These are phyloP conservation scores for Desmophyllum pertusum DNA, from an alignment of 92 coral and sea anemone species.

Conservation along the genomic window DNA sequence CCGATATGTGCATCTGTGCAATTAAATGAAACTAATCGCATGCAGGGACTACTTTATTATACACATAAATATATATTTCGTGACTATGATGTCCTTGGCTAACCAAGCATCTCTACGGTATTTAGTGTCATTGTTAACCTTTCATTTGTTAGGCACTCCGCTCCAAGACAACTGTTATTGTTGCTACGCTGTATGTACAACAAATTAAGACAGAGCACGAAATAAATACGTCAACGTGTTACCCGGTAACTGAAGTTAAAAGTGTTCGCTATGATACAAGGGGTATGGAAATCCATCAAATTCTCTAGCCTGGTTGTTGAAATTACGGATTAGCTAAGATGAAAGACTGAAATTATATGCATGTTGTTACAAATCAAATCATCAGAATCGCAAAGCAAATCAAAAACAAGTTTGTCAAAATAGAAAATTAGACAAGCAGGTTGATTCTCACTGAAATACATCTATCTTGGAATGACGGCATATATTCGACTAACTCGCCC, in stretches of 20 bases:
- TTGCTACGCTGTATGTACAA: constrained; percentile 7
- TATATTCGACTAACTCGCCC: too few relatives aligned
- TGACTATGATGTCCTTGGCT: background rate
- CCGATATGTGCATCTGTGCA: too few relatives aligned
- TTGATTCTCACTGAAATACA: too few relatives aligned
- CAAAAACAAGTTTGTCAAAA: background rate
- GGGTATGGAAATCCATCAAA: too few relatives aligned
- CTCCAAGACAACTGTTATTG: background rate
- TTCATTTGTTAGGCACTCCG: background rate
- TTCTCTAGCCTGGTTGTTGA: too few relatives aligned
- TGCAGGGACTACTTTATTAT: background rate
- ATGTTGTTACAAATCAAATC: background rate
- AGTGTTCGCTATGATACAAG: background rate
- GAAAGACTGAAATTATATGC: background rate
- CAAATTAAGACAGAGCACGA: background rate
- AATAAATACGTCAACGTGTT: background rate
- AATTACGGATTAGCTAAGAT: too few relatives aligned
- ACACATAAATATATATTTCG: background rate
- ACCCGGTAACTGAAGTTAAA: background rate
- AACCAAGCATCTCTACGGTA: background rate
- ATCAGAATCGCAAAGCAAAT: background rate
- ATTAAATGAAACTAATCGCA: constrained; percentile 35
- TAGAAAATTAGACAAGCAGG: background rate
- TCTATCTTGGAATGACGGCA: too few relatives aligned
- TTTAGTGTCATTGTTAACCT: background rate